These are phyloP conservation scores for Tachuris rubrigastra DNA, from an alignment of 2,113 vertebrate genomes.

Conservation along the genomic window DNA sequence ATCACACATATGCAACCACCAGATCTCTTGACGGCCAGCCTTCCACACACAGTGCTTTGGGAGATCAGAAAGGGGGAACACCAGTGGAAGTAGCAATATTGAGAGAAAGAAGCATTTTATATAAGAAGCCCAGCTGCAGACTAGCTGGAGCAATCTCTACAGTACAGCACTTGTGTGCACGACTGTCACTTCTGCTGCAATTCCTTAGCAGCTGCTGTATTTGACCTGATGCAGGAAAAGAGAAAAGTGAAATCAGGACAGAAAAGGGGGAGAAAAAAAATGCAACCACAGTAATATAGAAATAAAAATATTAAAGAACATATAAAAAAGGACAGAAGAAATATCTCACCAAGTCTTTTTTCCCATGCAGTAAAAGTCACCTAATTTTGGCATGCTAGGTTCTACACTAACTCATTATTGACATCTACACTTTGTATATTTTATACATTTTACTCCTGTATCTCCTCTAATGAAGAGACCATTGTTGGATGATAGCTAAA, in stretches of 20 bases:
- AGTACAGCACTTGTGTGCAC: neutral
- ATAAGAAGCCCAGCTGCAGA: neutral
- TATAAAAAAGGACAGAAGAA: neutral
- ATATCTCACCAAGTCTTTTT: neutral
- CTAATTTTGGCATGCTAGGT: neutral
- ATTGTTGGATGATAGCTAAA: neutral
- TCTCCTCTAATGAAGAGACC: neutral
- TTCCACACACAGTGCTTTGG: neutral
- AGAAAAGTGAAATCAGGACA: neutral
- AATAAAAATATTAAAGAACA: neutral
- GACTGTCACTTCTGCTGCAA: neutral
- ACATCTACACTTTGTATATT: too few relatives aligned
- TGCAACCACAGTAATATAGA: neutral
- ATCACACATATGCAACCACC: neutral
- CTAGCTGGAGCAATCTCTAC: neutral
- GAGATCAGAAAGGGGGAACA: neutral
- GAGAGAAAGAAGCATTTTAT: neutral
- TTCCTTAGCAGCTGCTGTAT: neutral
- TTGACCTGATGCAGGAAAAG: neutral
- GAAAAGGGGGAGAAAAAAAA: neutral
- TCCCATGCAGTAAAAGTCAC: neutral
- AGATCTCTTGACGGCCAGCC: neutral
- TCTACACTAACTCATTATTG: neutral
- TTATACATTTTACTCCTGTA: neutral
- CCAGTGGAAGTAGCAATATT: neutral